Percentiles rank a stretch among this genome's conserved stretches.
phyloP scores from a whole-genome alignment of 2,113 vertebrate genomes.

The Aramus guarauna region DNA sequence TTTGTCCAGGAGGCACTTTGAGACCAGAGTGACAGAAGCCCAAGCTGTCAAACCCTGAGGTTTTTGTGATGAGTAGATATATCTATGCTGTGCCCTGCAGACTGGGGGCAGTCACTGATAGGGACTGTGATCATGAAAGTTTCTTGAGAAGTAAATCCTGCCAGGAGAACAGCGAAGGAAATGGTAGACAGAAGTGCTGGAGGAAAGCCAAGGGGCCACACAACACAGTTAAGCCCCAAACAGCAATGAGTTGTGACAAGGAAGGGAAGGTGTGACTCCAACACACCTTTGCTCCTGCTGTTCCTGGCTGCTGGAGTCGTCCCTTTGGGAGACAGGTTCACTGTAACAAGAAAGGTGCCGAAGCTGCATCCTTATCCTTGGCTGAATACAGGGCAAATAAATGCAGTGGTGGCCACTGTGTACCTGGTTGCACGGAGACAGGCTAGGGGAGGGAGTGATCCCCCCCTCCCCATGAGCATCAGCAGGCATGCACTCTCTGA shows the following conservation, averaged over 20 bases:
- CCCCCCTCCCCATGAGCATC: not conserved
- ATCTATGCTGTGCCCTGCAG: not conserved
- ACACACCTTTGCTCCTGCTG: not conserved
- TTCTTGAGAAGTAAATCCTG: not conserved
- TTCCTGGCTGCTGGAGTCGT: not conserved
- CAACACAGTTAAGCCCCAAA: not conserved
- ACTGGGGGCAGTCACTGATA: not conserved
- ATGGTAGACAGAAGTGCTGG: not conserved
- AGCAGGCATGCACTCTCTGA: not conserved
- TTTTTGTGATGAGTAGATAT: not conserved
- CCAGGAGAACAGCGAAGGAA: not conserved
- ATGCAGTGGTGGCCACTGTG: not conserved
- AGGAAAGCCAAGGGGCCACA: not conserved
- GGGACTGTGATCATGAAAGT: not conserved
- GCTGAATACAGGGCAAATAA: not conserved
- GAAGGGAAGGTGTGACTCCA: not conserved
- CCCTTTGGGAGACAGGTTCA: not conserved
- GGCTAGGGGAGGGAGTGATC: not conserved
- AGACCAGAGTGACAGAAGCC: not conserved
- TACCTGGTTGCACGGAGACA: not conserved
- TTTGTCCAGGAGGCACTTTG: not conserved
- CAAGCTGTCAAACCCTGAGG: not conserved
- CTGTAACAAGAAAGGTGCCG: not conserved
- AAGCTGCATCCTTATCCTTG: not conserved
- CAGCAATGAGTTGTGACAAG: not conserved